Conservation (phyloP, 1,140 invertebrate species). For the Lethrus apterus region DNA sequence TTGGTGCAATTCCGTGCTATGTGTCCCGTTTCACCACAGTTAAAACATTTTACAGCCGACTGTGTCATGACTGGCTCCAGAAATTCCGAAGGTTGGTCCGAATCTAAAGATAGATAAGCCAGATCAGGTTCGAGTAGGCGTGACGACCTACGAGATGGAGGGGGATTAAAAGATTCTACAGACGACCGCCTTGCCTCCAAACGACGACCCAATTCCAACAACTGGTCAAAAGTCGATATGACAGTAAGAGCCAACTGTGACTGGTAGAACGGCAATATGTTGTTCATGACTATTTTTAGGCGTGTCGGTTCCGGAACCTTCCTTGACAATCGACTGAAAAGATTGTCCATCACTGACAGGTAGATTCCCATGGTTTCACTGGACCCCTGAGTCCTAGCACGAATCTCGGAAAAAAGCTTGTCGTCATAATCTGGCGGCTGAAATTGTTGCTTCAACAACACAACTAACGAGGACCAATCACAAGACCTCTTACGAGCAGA, state of each 20-base stretch:
- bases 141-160: not conserved
- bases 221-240: not conserved
- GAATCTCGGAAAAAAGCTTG: slow-evolving; percentile 18
- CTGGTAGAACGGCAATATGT: not conserved
- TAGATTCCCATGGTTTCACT: not conserved
- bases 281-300: not conserved
- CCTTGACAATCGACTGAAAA: not conserved
- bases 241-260: not conserved
- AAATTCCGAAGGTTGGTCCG: not conserved
- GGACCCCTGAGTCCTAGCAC: not conserved
- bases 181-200: not conserved
- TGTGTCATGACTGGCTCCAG: not conserved
- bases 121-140: not conserved
- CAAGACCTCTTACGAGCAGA: not conserved
- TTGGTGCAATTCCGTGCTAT: not conserved
- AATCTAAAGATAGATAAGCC: not conserved
- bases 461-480: slow-evolving; percentile 5
- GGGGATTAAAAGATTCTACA: not conserved
- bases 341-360: not conserved
- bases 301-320: not conserved
- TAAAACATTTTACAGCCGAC: not conserved
- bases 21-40: not conserved
- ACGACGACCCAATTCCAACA: not conserved
- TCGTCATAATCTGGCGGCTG: slow-evolving; percentile 18
- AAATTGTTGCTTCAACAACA: slow-evolving; percentile 13